Conservation (phyloP, 1,140 invertebrate genomes). For the Bombus sibiricus region DNA sequence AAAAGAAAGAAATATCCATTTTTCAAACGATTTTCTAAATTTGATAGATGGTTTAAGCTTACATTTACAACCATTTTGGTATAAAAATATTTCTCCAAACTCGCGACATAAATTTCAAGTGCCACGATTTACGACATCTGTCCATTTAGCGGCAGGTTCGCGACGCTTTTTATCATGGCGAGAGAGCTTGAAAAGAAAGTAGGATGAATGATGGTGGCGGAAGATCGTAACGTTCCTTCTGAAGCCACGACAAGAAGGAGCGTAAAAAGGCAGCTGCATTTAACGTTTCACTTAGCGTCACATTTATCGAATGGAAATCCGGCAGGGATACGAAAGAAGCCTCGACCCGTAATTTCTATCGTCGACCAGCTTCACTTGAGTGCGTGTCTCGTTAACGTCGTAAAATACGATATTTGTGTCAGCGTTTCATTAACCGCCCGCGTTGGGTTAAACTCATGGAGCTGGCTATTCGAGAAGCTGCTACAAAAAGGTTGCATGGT, state of each 20-base stretch:
- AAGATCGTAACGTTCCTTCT: background rate
- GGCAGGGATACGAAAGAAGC: no score
- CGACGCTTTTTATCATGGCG: background rate
- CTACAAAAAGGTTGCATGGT: conserved; percentile 15
- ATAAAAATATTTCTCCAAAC: background rate
- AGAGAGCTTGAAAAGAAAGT: background rate
- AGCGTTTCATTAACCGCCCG: conserved; percentile 48
- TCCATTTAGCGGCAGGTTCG: background rate
- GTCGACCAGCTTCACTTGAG: background rate
- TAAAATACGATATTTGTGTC: conserved; percentile 30
- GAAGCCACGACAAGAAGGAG: no score
- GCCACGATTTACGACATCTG: background rate
- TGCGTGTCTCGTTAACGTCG: conserved; percentile 35
- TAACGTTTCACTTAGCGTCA: conserved; percentile 6
- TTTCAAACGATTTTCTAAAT: no score
- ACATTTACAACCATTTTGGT: background rate
- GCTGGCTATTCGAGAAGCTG: conserved; percentile 17
- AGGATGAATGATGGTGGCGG: background rate
- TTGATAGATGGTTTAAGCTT: background rate
- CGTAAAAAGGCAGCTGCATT: background rate
- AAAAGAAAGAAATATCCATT: no score
- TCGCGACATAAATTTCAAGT: background rate
- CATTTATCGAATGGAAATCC: conserved; percentile 23
- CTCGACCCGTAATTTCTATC: conserved; percentile 1
- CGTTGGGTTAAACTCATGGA: background rate